Base-by-base conservation (phyloP, 2,888 invertebrate species). In the Amitus sp. region DNA sequence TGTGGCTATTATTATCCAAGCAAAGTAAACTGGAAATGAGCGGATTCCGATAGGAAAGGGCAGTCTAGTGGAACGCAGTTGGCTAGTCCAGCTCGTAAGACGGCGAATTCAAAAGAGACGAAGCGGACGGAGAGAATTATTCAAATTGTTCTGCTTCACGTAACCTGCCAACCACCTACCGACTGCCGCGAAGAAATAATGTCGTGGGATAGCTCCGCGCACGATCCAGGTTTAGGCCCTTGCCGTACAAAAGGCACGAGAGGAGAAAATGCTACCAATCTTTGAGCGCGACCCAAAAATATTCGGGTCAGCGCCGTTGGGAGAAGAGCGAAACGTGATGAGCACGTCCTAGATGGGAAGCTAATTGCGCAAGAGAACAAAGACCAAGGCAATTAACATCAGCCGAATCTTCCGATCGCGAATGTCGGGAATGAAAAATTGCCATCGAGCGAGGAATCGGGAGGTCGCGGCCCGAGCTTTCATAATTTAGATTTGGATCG, bases 211-310 rank as follows among this genome's bases (percentile, higher is more conserved):
- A 50, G 40, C 46, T 59, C 40, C 43, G 61, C 45, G 66, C 66
- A 66, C 63, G 66, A 66, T 49, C 61, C 55, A 55, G 55, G 62
- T 66, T 66, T 66, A 62, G 55, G 48, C 53, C 50, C 51, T 48
- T 40, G 49, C 39, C 15, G 13, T 7, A 39, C 15, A 39, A 39
- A 39, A 39, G 39, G 7, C 30, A 30, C 30, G 10, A n/a, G n/a
- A 40, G 39, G 64, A 66, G 62, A 68, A 66, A 65, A 67, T 65
- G 48, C 45, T 43, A 58, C 58, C 37, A 55, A 65, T 61, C 57
- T 61, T 56, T 9, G 30, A 2, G 40, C 55, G 59, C 57, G 62
- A 18, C 46, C 47, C 30, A 19, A 39, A 62, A 58, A 60, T 55
- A 66, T 68, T 68, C 62, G 62, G 68, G 63, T 66, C 65, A 66